Evolutionary conservation across 2,888 invertebrate genomes (phyloP).

Genomic region (Meiosimyza platycephala): DNA sequence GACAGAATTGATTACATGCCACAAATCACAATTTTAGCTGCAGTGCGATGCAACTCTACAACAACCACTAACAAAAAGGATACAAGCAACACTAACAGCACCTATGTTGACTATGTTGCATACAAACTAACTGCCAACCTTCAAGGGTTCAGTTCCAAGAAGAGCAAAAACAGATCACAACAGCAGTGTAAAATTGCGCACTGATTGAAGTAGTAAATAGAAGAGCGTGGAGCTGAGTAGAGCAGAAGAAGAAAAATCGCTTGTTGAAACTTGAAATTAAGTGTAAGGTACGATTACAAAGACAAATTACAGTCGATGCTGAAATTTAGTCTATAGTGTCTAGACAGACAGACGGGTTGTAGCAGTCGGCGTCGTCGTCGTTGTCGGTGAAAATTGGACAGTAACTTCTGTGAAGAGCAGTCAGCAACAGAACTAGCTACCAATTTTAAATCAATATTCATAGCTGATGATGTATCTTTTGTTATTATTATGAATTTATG

Average conservation of each 20-base stretch:
- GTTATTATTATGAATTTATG: slow-evolving; percentile 23
- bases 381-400: slow-evolving; percentile 1
- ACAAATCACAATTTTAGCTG: slow-evolving; percentile 39
- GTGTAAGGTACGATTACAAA: slow-evolving; percentile 49
- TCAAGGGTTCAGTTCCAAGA: too few species aligned
- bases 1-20: slow-evolving; percentile 36
- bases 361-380: not conserved
- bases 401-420: slow-evolving; percentile 13
- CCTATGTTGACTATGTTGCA: slow-evolving; percentile 12
- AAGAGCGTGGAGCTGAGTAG: not conserved
- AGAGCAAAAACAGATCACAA: too few species aligned
- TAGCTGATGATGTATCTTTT: slow-evolving; percentile 18
- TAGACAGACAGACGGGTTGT: not conserved
- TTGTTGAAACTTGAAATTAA: slow-evolving; percentile 46
- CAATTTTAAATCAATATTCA: slow-evolving; percentile 34
- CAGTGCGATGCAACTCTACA: not conserved
- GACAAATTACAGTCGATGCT: slow-evolving; percentile 45
- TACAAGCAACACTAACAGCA: not conserved
- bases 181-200: too few species aligned
- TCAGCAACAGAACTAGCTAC: slow-evolving; percentile 13
- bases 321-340: slow-evolving; percentile 23
- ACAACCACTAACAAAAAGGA: not conserved
- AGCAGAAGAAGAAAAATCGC: slow-evolving; percentile 40
- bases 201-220: too few species aligned
- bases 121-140: too few species aligned